Evolutionary conservation across 2,888 invertebrate genomes (phyloP), one percentile per base, ranked within the genome.

Genomic region (Papilio demoleus): DNA sequence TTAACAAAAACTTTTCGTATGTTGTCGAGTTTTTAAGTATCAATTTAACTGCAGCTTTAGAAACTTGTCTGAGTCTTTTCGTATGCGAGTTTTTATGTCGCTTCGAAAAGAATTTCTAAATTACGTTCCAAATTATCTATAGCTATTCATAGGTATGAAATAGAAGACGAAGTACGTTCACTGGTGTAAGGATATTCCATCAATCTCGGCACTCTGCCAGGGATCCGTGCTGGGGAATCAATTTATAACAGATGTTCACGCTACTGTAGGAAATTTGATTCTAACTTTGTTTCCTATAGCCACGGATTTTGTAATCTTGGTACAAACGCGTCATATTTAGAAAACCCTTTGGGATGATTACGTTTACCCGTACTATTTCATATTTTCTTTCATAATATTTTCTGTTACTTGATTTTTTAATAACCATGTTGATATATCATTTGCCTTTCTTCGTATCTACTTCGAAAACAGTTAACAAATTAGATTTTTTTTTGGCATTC

Each of bases 161-260:
- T 38, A n/a, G n/a, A 27, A 31, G 53, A 27, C 22, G 24, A 53
- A 8, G 24, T n/a, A n/a, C 27, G 53, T 22, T 53, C 53, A 2
- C 24, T n/a, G 27, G 22, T 40, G 38, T 60, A 42, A 62, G 62
- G 42, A 19, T 45, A 50, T 50, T 36, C 24, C 63, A 50, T 50
- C 36, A 63, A 50, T 38, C 34, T 50, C 36, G 63, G 63, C 63
- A 63, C 50, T 50, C 38, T 38, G 63, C 63, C 63, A 50, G 36
- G 31, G 53, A 64, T 38, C 19, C 64, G 22, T 38, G 38, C 50
- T 38, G 24, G 19, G n/a, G 50, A 64, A 53, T 64, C 64, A 53
- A 64, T 64, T 64, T 53, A 56, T 38, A 53, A 64, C 64, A 53
- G 34, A 38, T 38, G 50, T 6, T 22, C 34, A 22, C 47, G 47